A percentile compares a stretch with the other conserved stretches of the same genome.
Evolutionary conservation across 1,140 invertebrate genomes (phyloP).

Genomic region (Phymorhynchus buccinoides): DNA sequence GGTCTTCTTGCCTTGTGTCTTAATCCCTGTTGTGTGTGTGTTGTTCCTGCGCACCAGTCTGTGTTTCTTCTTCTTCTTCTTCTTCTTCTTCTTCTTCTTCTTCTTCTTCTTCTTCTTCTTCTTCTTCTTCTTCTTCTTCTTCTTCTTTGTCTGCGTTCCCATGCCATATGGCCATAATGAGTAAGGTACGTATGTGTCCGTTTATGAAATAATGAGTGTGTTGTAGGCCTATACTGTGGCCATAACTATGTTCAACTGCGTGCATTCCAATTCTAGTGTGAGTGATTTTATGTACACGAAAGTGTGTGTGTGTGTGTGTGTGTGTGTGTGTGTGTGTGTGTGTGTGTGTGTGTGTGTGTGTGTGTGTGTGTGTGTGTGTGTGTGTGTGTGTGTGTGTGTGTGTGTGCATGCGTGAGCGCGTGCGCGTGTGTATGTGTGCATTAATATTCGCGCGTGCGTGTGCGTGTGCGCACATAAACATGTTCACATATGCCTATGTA

Average conservation of each 20-base stretch:
- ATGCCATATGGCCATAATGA: background rate
- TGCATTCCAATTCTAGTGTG: background rate
- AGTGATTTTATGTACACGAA: background rate
- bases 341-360: constrained; percentile 41
- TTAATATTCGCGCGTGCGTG: background rate
- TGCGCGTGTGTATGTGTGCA: too few relatives aligned
- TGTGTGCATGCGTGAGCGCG: background rate
- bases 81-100: background rate
- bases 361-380: constrained; percentile 38
- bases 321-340: background rate
- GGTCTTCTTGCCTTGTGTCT: too few relatives aligned
- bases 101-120: too few relatives aligned
- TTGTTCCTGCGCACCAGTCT: too few relatives aligned
- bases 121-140: too few relatives aligned
- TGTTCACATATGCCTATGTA: too few relatives aligned
- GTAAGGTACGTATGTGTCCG: background rate
- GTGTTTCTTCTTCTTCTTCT: background rate
- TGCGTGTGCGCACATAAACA: background rate
- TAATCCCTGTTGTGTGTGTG: too few relatives aligned
- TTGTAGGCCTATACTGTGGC: background rate
- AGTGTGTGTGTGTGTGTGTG: background rate
- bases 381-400: background rate
- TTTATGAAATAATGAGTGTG: background rate
- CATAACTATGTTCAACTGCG: background rate
- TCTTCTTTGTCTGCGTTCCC: too few relatives aligned